A percentile compares a stretch with the other conserved stretches of the same genome.
phyloP scores from a whole-genome alignment of 2,113 vertebrate genomes.

The Neolamprologus kungweensis region DNA sequence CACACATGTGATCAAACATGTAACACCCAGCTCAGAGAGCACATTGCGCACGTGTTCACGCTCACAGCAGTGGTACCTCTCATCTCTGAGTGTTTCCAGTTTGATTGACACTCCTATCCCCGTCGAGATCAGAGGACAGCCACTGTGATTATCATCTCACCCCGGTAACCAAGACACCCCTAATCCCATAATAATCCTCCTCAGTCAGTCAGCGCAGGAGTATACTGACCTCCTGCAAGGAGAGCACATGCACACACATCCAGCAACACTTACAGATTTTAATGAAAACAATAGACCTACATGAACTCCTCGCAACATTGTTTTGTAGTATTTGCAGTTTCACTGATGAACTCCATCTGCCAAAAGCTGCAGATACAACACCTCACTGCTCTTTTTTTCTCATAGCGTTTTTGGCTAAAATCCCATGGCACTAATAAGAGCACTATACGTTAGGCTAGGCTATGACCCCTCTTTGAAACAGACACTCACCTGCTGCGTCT shows the following conservation, averaged over 20 bases:
- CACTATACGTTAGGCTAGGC: neutral
- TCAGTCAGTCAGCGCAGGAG: slow-evolving; percentile 45
- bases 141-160: slow-evolving; percentile 63
- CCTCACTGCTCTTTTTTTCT: neutral
- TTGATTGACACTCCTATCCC: slow-evolving; percentile 57
- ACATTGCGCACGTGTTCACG: slow-evolving; percentile 23
- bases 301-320: neutral
- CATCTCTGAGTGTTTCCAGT: slow-evolving; percentile 39
- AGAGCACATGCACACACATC: neutral
- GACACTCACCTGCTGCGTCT: neutral
- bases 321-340: neutral
- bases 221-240: slow-evolving; percentile 51
- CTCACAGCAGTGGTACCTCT: slow-evolving; percentile 28
- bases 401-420: neutral
- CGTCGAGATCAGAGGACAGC: slow-evolving; percentile 61
- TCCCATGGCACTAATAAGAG: neutral
- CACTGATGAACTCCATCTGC: neutral
- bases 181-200: slow-evolving; percentile 69
- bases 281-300: neutral
- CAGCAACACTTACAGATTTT: neutral
- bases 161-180: slow-evolving; percentile 56
- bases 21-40: neutral
- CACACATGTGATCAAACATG: neutral
- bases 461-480: neutral
- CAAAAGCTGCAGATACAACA: neutral